These are phyloP conservation scores for Zoanthus sansibaricus DNA, from an alignment of 92 coral and sea anemone genomes.

Conservation along the genomic window DNA sequence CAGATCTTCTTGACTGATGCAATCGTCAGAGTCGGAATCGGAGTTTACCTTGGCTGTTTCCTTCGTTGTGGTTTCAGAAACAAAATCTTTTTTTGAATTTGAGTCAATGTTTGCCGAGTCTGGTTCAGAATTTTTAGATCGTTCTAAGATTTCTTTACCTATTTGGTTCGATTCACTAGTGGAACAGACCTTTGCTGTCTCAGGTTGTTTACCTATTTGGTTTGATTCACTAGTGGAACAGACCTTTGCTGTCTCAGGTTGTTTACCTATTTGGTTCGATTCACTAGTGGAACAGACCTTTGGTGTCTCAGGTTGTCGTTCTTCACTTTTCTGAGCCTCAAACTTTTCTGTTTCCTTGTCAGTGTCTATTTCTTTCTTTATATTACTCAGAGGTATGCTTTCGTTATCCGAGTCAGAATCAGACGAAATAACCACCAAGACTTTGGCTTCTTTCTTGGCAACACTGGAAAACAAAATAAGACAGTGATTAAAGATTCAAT, in stretches of 20 bases:
- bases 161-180: not conserved
- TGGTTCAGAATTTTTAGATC: not conserved
- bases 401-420: slow-evolving; percentile 45
- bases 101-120: not conserved
- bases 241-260: not conserved
- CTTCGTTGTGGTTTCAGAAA: not conserved
- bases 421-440: slow-evolving; percentile 35
- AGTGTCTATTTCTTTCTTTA: slow-evolving; percentile 36
- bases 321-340: not conserved
- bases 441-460: slow-evolving; percentile 34
- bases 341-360: slow-evolving; percentile 20
- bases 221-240: not conserved
- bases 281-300: not conserved
- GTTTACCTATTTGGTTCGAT: not conserved
- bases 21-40: slow-evolving; percentile 89
- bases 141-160: not conserved
- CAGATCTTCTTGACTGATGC: slow-evolving; percentile 93
- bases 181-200: not conserved
- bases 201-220: not conserved
- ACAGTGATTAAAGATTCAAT: not conserved
- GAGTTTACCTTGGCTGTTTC: slow-evolving; percentile 9
- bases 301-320: not conserved
- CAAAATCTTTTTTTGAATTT: not conserved
- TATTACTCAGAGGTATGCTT: slow-evolving; percentile 11
- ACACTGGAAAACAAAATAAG: not conserved